A percentile compares a stretch with the other conserved stretches of the same genome.
Evolutionary conservation across 1,140 invertebrate genomes (phyloP).

Genomic region (Pomacea maculata): DNA sequence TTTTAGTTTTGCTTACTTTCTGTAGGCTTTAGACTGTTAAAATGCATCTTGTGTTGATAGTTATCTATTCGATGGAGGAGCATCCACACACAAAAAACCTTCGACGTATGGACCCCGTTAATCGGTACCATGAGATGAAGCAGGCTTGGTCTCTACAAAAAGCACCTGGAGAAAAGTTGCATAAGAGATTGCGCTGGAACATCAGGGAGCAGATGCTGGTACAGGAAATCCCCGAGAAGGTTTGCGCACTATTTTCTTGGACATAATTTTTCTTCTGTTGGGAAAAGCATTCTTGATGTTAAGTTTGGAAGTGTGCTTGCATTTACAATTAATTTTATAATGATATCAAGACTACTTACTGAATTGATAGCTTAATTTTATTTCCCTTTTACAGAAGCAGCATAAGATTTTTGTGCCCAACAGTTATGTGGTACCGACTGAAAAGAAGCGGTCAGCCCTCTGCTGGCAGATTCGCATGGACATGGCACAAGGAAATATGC

Average conservation of each 20-base stretch:
- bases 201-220: constrained; percentile 61
- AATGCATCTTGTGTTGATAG: constrained; percentile 14
- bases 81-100: constrained; percentile 52
- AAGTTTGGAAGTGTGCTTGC: no score
- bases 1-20: no score
- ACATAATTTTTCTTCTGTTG: not conserved
- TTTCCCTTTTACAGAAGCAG: constrained; percentile 48
- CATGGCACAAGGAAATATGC: constrained; percentile 56
- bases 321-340: no score
- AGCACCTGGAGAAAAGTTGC: constrained; percentile 60
- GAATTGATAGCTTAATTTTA: not conserved
- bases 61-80: constrained; percentile 41
- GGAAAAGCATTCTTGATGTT: not conserved
- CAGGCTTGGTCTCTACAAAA: constrained; percentile 52
- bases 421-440: constrained; percentile 58
- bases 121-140: constrained; percentile 53
- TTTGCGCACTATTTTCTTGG: constrained; percentile 20
- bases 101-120: constrained; percentile 57
- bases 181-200: constrained; percentile 60
- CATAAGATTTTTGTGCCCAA: constrained; percentile 56
- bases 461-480: constrained; percentile 62
- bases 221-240: constrained; percentile 59
- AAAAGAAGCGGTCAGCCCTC: constrained; percentile 58
- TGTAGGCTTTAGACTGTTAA: no score
- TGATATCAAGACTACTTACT: no score